phyloP scores from a whole-genome alignment of 2,797 vertebrate genomes.

The Smutsia temminckii region DNA sequence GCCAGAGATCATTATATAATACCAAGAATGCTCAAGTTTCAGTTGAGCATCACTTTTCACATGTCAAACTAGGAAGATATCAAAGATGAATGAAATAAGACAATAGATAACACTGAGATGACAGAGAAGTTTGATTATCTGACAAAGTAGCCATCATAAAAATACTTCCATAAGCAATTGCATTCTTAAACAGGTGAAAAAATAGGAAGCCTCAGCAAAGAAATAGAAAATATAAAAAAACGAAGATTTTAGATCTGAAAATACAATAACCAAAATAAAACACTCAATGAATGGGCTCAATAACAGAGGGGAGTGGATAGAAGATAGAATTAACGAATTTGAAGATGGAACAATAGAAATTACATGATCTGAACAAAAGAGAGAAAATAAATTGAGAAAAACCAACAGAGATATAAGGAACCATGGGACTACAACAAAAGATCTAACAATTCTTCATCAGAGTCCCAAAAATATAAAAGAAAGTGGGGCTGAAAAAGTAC shows the following conservation, averaged over 20 bases:
- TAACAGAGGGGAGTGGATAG: neutral
- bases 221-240: neutral
- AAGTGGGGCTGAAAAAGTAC: neutral
- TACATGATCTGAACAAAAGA: neutral
- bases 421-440: neutral
- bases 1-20: neutral
- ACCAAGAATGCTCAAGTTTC: neutral
- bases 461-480: neutral
- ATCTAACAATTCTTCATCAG: neutral
- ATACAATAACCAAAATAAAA: neutral
- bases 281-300: neutral
- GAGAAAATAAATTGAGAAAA: neutral
- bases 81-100: neutral
- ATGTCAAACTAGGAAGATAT: neutral
- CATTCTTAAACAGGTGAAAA: neutral
- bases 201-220: neutral
- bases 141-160: neutral
- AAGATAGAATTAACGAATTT: neutral
- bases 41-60: neutral
- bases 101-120: neutral
- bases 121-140: neutral
- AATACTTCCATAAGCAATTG: neutral
- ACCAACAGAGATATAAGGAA: neutral
- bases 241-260: neutral
- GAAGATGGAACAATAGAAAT: neutral